Evolutionary conservation across 2,113 vertebrate genomes (phyloP), one percentile per base, ranked within the genome.

Genomic region (Chlorodrepanis virens): DNA sequence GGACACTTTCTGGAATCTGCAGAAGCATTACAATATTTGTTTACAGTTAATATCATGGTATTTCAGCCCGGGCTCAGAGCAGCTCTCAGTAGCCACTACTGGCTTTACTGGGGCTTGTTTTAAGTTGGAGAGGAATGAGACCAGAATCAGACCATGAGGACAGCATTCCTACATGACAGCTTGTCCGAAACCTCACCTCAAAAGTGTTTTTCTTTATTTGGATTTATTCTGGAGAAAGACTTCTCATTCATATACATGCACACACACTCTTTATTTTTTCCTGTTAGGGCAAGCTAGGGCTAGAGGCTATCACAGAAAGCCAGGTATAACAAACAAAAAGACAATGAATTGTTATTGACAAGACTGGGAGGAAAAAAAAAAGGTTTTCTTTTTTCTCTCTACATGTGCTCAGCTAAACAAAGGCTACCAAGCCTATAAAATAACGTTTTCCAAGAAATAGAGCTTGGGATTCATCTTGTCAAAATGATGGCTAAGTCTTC

Each of bases 1-100:
- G 40, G 61, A 31, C 49, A 64, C 14, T 90, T 81, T 89, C 88
- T 64, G 65, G 90, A 88, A 53, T 42, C 47, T 84, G 60, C 42
- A 94, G 83, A 83, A 86, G 50, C n/a, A 78, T 81, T 81, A 75
- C 60, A 71, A 10, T 80, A 70, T 93, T 93, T 94, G 68, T 94
- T 95, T 93, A 87, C 79, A 90, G 77, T 85, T 95, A 69, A 77
- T 52, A 82, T 39, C 6, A 40, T 25, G 18, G 61, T 72, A 91
- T 91, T 82, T 76, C 91, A 93, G 44, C 57, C 78, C 68, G 75
- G 86, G 70, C 70, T 89, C 74, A 57, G 3, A 24, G 59, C 71
- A 92, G 52, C 63, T 92, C 5, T 2, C 27, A 92, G 69, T n/a
- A 93, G 84, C 45, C 70, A 68, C 82, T 53, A 47, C 53, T 53